These are phyloP conservation scores for Eriocheir sinensis DNA, from an alignment of 1,140 invertebrate species.

Conservation along the genomic window DNA sequence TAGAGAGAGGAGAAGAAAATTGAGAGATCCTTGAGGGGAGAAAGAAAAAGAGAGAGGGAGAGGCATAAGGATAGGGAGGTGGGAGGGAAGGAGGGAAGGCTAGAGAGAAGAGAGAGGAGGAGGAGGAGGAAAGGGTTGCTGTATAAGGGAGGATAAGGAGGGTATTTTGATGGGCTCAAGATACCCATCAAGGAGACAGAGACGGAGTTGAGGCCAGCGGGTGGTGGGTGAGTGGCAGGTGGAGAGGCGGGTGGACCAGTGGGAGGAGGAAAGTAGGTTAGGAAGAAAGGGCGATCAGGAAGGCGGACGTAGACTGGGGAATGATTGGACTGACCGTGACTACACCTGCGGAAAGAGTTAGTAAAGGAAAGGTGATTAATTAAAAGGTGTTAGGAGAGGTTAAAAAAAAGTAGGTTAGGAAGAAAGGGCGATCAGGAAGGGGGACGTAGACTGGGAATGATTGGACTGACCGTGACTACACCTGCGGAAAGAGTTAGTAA, in stretches of 20 bases:
- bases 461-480: no score
- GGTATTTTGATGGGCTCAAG: background rate
- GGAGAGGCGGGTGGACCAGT: background rate
- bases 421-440: background rate
- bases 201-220: background rate
- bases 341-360: no score
- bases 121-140: background rate
- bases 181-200: background rate
- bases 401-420: background rate
- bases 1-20: background rate
- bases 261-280: background rate
- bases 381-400: no score
- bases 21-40: background rate
- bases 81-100: background rate
- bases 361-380: no score
- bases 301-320: no score
- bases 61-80: background rate
- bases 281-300: background rate
- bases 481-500: no score
- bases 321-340: no score
- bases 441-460: no score
- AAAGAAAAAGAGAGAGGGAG: constrained; percentile 7
- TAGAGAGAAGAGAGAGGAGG: background rate
- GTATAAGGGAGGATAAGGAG: no score
- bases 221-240: background rate